Conservation (phyloP, 2,797 vertebrate species). For the Typhlichthys eigenmanni region DNA sequence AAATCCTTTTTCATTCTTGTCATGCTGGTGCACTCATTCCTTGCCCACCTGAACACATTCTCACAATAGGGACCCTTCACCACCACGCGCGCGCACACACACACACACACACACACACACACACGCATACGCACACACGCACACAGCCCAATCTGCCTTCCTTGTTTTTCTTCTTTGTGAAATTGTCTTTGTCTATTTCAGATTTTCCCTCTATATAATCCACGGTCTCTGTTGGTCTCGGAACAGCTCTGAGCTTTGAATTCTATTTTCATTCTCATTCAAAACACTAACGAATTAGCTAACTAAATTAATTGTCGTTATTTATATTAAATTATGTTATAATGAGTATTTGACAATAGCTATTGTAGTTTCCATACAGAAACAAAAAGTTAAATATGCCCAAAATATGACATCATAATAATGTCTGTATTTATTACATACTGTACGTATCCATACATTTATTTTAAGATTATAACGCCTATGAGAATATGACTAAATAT, state of each 20-base stretch:
- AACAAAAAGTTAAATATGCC: too few relatives aligned
- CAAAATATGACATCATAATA: too few relatives aligned
- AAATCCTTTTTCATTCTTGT: slow-evolving; percentile 24
- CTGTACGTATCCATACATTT: too few relatives aligned
- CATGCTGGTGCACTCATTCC: slow-evolving; percentile 5
- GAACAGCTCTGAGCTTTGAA: slow-evolving; percentile 5
- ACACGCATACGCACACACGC: slow-evolving; percentile 1
- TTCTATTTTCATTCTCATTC: background rate
- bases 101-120: slow-evolving; percentile 11
- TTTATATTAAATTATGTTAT: too few relatives aligned
- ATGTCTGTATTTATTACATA: too few relatives aligned
- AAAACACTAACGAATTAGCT: too few relatives aligned
- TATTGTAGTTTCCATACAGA: too few relatives aligned
- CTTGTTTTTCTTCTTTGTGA: slow-evolving; percentile 5
- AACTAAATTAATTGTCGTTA: too few relatives aligned
- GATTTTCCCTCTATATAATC: background rate
- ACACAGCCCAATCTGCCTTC: background rate
- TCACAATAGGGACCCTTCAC: slow-evolving; percentile 17
- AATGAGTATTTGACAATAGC: too few relatives aligned
- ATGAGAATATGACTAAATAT: background rate
- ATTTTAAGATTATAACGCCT: too few relatives aligned
- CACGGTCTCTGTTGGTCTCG: background rate
- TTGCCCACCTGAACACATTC: slow-evolving; percentile 32
- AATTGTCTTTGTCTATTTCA: background rate
- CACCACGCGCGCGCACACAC: background rate